phyloP scores from a whole-genome alignment of 2,113 vertebrate species.

The Psittacara wagleri region DNA sequence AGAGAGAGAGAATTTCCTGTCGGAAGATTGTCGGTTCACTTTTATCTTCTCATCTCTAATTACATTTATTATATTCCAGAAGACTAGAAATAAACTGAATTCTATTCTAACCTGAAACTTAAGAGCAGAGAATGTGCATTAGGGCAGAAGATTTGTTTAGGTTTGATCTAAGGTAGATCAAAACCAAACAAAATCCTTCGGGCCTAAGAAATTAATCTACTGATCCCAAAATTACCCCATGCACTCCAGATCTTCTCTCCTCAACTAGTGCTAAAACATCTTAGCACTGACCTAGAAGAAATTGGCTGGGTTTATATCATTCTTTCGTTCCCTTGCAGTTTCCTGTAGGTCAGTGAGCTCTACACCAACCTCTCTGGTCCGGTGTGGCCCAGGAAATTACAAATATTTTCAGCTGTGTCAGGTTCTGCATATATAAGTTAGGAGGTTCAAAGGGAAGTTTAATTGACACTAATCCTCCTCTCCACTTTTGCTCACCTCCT shows the following conservation, averaged over 20 bases:
- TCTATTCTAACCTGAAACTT: not conserved
- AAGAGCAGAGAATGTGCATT: not conserved
- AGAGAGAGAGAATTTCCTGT: not conserved
- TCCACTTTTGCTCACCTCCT: conserved; percentile 68
- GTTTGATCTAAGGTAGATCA: conserved; percentile 19
- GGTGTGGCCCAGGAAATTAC: conserved; percentile 26
- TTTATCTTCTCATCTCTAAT: not conserved
- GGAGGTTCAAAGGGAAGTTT: conserved; percentile 61
- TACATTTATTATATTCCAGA: not conserved
- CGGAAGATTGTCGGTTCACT: not conserved
- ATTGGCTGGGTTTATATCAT: not conserved
- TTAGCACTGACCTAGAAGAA: not conserved
- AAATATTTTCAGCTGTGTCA: conserved; percentile 61
- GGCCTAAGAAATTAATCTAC: not conserved
- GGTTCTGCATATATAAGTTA: conserved; percentile 60
- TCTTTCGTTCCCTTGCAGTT: not conserved
- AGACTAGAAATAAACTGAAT: conserved; percentile 1
- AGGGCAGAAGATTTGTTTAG: conserved; percentile 4
- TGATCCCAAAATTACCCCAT: not conserved
- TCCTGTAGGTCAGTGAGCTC: not conserved
- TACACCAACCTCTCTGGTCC: not conserved
- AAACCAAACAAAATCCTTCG: not conserved
- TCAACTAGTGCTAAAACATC: not conserved
- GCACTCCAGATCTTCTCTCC: not conserved
- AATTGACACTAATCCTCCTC: conserved; percentile 69